A percentile compares a stretch with the other conserved stretches of the same genome.
These are phyloP conservation scores for Blastomussa wellsi DNA, from an alignment of 92 coral and sea anemone species.

Conservation along the genomic window DNA sequence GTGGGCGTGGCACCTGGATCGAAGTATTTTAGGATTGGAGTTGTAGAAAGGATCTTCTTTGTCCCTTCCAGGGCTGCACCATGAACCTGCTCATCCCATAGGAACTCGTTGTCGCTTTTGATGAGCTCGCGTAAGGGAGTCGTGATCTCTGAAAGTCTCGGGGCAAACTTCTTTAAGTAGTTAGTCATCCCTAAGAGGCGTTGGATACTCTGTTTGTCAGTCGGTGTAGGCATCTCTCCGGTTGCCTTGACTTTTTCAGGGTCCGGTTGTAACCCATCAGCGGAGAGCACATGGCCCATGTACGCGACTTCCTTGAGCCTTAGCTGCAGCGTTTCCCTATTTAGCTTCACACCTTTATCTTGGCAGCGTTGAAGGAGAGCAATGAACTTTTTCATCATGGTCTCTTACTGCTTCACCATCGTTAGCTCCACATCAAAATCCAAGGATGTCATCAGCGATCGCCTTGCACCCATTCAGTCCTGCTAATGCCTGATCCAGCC, in stretches of 20 bases:
- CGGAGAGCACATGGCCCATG: too few species aligned
- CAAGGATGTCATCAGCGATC: too few species aligned
- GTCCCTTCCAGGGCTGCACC: conserved; percentile 5
- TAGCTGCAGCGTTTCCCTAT: too few species aligned
- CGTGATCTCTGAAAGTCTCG: not conserved
- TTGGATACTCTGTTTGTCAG: conserved; percentile 58
- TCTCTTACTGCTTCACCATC: not conserved
- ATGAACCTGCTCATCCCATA: conserved; percentile 21
- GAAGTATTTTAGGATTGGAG: conserved; percentile 70
- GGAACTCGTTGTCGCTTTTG: conserved; percentile 19
- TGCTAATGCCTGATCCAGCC: not conserved
- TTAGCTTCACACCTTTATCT: too few species aligned
- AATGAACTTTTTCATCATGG: not conserved
- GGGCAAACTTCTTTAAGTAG: too few species aligned
- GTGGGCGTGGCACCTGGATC: conserved; percentile 45
- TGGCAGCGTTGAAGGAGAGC: too few species aligned
- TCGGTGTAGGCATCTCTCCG: conserved; percentile 51
- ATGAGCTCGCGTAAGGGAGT: conserved; percentile 21
- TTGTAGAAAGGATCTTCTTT: conserved; percentile 12
- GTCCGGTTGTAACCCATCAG: conserved; percentile 43
- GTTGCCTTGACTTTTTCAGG: conserved; percentile 54
- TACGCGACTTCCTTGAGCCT: too few species aligned
- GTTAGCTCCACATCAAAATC: not conserved
- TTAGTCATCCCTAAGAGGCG: conserved; percentile 46
- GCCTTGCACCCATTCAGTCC: too few species aligned